Evolutionary conservation across 2,888 invertebrate species (phyloP), one percentile per base, ranked within the genome.

Genomic region (Himalopsyche kuldschensis): DNA sequence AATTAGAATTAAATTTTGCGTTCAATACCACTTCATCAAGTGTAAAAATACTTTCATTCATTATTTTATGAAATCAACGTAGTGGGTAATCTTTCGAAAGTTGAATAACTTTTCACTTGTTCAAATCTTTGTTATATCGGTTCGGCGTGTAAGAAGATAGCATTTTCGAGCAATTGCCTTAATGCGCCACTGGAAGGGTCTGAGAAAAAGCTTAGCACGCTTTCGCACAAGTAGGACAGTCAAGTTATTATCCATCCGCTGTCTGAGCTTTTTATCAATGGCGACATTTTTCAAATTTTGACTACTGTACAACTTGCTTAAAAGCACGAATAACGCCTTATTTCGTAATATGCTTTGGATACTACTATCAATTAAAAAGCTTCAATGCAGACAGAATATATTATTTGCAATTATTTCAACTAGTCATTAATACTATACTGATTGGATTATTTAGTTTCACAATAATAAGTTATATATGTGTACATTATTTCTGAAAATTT

Each of bases 141-240:
- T 15, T 3, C 11, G 6, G 1, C 20, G 3, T 20, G 15, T 8
- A 78, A 4, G 48, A 41, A 30, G 15, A 69, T 69, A 27, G 15
- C 15, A 27, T 27, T 27, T 1, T 69, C 27, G 27, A 69, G 20
- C 30, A 11, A 69, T 69, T 69, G 27, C 69, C 69, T 69, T 15
- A 27, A 69, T 69, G 27, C 69, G 69, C 24, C 15, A 27, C 69
- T 69, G 69, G 5, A 41, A 24, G 20, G 4, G 63, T 27, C 63
- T 83, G 78, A 78, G 80, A 80, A 77, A 83, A 80, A 83, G 80
- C 55, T 78, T 69, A 76, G 83, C 83, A 80, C 77, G 83, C 46
- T 84, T 47, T 84, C 24, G 27, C 69, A 15, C 69, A 27, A 69
- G 69, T 69, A 27, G 4, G 24, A 69, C 30, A 69, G 27, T 69